A percentile compares a stretch with the other conserved stretches of the same genome.
Conservation (phyloP, 2,797 vertebrate species). For the Meda fulgida region DNA sequence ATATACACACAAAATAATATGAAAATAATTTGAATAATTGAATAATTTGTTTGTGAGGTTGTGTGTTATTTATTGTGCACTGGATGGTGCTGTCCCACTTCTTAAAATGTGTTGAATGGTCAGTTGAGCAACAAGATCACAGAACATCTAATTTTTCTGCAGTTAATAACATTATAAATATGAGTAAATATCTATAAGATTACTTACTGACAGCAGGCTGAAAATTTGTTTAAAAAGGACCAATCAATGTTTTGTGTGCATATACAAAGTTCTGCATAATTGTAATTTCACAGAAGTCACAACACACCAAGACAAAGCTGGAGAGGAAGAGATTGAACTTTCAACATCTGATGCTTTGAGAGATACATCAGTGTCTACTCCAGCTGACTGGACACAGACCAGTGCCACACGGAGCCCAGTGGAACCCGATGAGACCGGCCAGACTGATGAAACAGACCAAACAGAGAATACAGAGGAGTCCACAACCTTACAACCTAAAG, state of each 20-base stretch:
- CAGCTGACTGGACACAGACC: neutral
- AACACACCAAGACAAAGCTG: neutral
- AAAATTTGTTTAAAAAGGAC: neutral
- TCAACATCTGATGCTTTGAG: neutral
- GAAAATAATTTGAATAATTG: neutral
- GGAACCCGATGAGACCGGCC: neutral
- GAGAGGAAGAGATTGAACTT: neutral
- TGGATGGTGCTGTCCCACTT: too few species aligned
- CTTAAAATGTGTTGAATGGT: too few species aligned
- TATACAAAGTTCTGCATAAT: neutral
- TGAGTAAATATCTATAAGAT: neutral
- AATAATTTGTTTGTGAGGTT: too few species aligned
- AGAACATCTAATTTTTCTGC: too few species aligned
- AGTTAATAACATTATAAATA: neutral
- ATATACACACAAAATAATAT: neutral
- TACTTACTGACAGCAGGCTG: neutral
- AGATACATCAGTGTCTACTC: too few species aligned
- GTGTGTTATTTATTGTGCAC: too few species aligned
- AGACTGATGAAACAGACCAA: accelerated
- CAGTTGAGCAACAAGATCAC: too few species aligned
- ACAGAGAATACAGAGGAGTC: neutral
- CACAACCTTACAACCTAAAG: neutral
- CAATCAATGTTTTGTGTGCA: neutral
- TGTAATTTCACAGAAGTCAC: neutral
- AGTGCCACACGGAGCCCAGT: neutral